Evolutionary conservation across 2,888 invertebrate genomes (phyloP).

Genomic region (Toxonevra muliebris): DNA sequence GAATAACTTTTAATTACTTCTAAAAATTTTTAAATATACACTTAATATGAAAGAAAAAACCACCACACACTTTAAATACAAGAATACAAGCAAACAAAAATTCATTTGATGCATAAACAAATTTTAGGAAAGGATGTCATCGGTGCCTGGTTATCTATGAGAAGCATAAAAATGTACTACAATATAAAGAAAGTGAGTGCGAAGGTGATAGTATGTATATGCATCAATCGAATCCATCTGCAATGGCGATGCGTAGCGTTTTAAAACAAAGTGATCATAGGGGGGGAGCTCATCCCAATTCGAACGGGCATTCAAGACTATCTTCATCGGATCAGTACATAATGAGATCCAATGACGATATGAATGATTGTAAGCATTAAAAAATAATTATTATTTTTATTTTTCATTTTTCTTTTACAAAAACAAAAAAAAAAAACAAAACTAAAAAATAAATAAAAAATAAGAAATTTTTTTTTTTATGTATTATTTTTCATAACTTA

Average conservation of each 20-base stretch:
- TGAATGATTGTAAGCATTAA: constrained; percentile 67
- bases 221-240: constrained; percentile 67
- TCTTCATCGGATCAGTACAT: constrained; percentile 67
- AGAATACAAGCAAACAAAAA: too few relatives aligned
- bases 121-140: constrained; percentile 88
- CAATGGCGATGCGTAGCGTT: constrained; percentile 67
- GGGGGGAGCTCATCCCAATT: constrained; percentile 68
- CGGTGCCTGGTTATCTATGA: constrained; percentile 95
- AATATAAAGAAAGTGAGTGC: constrained; percentile 97
- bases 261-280: constrained; percentile 64
- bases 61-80: too few relatives aligned
- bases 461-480: constrained; percentile 13
- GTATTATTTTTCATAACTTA: too few relatives aligned
- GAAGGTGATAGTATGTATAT: constrained; percentile 67
- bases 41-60: too few relatives aligned
- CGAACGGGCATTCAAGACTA: constrained; percentile 67
- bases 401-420: constrained; percentile 6
- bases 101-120: constrained; percentile 37
- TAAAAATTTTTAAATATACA: too few relatives aligned
- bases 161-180: constrained; percentile 92
- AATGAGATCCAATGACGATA: constrained; percentile 67
- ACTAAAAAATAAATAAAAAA: constrained; percentile 21
- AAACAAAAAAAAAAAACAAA: constrained; percentile 13
- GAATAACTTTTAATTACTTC: constrained; percentile 1
- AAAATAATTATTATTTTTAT: constrained; percentile 5